Percentiles rank a stretch among this genome's conserved stretches.
These are phyloP conservation scores for Apostichopus californicus DNA, from an alignment of 35 echinoderm and acorn worm genomes.

Conservation along the genomic window DNA sequence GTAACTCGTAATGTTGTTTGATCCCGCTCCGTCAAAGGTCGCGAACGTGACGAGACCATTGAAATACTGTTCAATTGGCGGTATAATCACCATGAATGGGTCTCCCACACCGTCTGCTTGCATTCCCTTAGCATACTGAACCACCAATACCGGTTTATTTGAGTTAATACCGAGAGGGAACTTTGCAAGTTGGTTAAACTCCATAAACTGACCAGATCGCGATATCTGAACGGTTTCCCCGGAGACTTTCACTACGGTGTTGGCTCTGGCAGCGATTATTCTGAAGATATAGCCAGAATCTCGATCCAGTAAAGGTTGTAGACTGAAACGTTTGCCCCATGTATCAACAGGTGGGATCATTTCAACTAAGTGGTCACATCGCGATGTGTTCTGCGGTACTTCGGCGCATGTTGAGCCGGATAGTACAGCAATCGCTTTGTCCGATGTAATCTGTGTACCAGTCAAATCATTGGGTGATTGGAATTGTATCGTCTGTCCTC, in stretches of 20 bases:
- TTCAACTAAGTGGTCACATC: slow-evolving; percentile 92
- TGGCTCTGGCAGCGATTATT: slow-evolving; percentile 69
- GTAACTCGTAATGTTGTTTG: slow-evolving; percentile 53
- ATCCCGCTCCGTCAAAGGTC: slow-evolving; percentile 60
- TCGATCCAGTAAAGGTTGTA: slow-evolving; percentile 77
- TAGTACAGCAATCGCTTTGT: slow-evolving; percentile 70
- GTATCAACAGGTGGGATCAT: slow-evolving; percentile 78
- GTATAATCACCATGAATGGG: slow-evolving; percentile 71
- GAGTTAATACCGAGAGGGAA: neutral
- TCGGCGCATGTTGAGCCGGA: slow-evolving; percentile 76
- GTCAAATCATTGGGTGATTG: slow-evolving; percentile 72
- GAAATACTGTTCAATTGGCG: slow-evolving; percentile 90
- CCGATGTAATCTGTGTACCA: slow-evolving; percentile 73
- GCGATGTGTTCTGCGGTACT: slow-evolving; percentile 60
- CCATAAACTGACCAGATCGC: slow-evolving; percentile 67
- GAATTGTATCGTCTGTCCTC: slow-evolving; percentile 76
- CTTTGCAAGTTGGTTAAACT: slow-evolving; percentile 75
- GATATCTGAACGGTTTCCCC: slow-evolving; percentile 56
- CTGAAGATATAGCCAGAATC: slow-evolving; percentile 84
- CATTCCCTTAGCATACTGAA: slow-evolving; percentile 83
- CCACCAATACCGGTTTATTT: neutral
- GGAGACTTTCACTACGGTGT: slow-evolving; percentile 70
- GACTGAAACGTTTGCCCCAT: slow-evolving; percentile 78
- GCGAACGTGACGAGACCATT: slow-evolving; percentile 83
- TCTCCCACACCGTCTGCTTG: slow-evolving; percentile 77